phyloP scores from a whole-genome alignment of 2,113 vertebrate species.

The Laterallus jamaicensis region DNA sequence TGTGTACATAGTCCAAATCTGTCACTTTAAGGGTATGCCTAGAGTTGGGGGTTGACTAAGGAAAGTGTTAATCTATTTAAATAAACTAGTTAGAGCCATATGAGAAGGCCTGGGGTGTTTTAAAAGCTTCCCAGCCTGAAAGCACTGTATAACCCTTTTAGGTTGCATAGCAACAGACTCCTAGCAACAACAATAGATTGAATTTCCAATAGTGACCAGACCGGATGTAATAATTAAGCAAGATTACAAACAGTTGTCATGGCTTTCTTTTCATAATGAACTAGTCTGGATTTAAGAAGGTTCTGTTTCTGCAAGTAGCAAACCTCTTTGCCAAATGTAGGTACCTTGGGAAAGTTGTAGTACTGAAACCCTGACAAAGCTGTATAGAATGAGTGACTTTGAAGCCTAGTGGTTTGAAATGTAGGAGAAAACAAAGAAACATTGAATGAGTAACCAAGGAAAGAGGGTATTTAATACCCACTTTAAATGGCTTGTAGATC shows the following conservation, averaged over 20 bases:
- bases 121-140: conserved; percentile 74
- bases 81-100: conserved; percentile 62
- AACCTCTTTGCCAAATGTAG: conserved; percentile 49
- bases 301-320: conserved; percentile 37
- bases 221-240: conserved; percentile 81
- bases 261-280: conserved; percentile 77
- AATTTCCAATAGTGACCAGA: conserved; percentile 81
- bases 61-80: conserved; percentile 70
- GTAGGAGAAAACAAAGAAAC: conserved; percentile 7
- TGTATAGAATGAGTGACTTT: neutral
- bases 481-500: neutral
- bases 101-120: conserved; percentile 72
- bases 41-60: conserved; percentile 42
- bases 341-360: conserved; percentile 42
- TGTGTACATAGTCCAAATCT: conserved; percentile 50
- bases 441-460: neutral
- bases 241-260: conserved; percentile 81
- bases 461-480: neutral
- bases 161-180: conserved; percentile 81
- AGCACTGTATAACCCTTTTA: conserved; percentile 76
- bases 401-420: neutral
- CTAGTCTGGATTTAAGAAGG: conserved; percentile 59
- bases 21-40: conserved; percentile 44
- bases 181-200: conserved; percentile 81
- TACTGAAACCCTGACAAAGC: neutral